Evolutionary conservation across 2,113 vertebrate species (phyloP).

Genomic region (Crotalus horridus): DNA sequence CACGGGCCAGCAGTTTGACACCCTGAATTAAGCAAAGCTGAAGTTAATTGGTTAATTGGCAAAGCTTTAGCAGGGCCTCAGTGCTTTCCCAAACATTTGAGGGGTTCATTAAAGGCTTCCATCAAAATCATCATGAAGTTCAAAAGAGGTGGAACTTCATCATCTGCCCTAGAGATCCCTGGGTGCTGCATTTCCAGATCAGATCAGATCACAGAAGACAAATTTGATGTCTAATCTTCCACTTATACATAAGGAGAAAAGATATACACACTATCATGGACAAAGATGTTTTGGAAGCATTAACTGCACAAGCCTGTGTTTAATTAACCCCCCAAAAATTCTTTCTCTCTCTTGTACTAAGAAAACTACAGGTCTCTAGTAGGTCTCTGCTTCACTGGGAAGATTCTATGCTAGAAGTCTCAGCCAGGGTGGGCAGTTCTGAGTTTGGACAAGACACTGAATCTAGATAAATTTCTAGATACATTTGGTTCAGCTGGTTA

Average conservation of each 20-base stretch:
- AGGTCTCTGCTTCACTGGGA: neutral
- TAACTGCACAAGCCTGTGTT: neutral
- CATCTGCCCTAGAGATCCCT: neutral
- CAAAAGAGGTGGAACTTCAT: neutral
- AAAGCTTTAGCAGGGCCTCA: neutral
- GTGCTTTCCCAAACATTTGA: neutral
- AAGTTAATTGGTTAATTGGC: neutral
- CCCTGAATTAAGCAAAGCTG: neutral
- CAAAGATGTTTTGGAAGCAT: neutral
- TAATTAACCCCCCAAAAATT: neutral
- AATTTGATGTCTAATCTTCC: neutral
- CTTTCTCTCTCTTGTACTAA: neutral
- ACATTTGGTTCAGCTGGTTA: neutral
- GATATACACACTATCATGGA: neutral
- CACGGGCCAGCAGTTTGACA: too few relatives aligned
- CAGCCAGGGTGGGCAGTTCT: neutral
- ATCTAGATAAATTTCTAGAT: neutral
- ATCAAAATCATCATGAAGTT: neutral
- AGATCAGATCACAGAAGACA: neutral
- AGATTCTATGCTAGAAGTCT: neutral
- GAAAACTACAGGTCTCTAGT: neutral
- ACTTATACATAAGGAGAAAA: neutral
- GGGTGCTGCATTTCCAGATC: neutral
- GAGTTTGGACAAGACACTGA: neutral
- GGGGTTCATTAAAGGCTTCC: neutral